Percentiles rank a stretch among this genome's conserved stretches.
These are phyloP conservation scores for Callyntrura guangdongensis DNA, from an alignment of 2,888 invertebrate species.

Conservation along the genomic window DNA sequence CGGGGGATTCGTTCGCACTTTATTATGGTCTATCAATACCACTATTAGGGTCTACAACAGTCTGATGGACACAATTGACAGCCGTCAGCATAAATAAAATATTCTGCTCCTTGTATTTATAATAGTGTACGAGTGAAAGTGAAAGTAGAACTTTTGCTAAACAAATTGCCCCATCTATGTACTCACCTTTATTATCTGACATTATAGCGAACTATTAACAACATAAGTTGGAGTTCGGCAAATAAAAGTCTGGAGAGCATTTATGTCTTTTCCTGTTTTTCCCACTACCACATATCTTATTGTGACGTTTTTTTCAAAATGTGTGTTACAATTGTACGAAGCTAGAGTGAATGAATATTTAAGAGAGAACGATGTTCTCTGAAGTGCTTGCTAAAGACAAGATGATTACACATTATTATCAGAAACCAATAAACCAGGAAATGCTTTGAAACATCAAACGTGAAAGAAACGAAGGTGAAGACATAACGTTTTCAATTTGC, in stretches of 20 bases:
- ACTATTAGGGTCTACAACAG: not conserved
- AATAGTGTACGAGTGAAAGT: not conserved
- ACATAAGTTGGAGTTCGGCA: not conserved
- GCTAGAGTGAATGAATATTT: constrained; percentile 28
- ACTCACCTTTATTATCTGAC: not conserved
- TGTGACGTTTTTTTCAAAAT: not conserved
- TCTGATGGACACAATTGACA: no score
- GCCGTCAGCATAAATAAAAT: no score
- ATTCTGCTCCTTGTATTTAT: no score
- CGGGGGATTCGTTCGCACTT: not conserved
- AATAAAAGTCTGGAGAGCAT: not conserved
- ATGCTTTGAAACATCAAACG: not conserved
- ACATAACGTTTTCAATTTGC: not conserved
- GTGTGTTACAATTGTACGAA: not conserved
- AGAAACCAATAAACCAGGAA: constrained; percentile 13
- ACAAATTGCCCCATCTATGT: not conserved
- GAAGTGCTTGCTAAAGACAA: constrained; percentile 50
- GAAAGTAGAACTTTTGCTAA: not conserved
- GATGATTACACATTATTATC: constrained; percentile 24
- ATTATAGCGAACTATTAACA: constrained; percentile 1
- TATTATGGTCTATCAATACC: not conserved
- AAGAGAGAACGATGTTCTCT: constrained; percentile 55
- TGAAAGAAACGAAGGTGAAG: not conserved
- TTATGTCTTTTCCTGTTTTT: not conserved
- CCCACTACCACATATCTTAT: not conserved